Evolutionary conservation across 2,113 vertebrate genomes (phyloP).

Genomic region (Excalfactoria chinensis): DNA sequence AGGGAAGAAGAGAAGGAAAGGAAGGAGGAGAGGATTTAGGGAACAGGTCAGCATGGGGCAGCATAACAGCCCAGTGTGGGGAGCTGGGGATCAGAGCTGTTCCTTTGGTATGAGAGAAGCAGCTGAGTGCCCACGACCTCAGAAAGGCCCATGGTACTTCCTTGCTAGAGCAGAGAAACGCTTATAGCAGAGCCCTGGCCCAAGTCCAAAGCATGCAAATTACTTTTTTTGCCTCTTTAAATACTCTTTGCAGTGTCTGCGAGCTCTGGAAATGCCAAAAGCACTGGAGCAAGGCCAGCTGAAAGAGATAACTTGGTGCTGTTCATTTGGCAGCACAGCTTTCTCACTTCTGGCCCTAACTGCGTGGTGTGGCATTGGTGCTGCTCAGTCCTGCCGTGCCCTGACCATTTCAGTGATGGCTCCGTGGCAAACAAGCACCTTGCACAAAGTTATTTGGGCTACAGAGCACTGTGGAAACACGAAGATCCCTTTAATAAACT

Average conservation of each 20-base stretch:
- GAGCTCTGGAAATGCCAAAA: constrained; percentile 23
- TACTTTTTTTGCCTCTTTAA: constrained; percentile 35
- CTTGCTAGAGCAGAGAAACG: neutral
- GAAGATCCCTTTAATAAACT: neutral
- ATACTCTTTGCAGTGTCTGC: neutral
- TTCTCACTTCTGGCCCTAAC: neutral
- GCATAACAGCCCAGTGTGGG: neutral
- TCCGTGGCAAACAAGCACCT: neutral
- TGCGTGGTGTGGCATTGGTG: fast-evolving
- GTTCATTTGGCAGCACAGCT: neutral
- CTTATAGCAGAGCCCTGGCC: fast-evolving
- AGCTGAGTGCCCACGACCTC: fast-evolving
- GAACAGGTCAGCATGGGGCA: too few relatives aligned
- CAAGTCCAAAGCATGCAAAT: neutral
- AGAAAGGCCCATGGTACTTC: neutral
- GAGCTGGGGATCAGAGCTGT: neutral
- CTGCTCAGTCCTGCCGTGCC: neutral
- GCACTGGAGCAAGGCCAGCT: constrained; percentile 33
- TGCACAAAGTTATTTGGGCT: neutral
- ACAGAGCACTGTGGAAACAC: neutral
- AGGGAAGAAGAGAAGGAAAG: neutral
- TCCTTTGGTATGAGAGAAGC: neutral
- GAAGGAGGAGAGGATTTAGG: neutral
- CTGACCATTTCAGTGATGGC: neutral
- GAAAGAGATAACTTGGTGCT: constrained; percentile 28